A percentile compares a stretch with the other conserved stretches of the same genome.
Evolutionary conservation across 2,797 vertebrate species (phyloP).

Genomic region (Macropus fuliginosus): DNA sequence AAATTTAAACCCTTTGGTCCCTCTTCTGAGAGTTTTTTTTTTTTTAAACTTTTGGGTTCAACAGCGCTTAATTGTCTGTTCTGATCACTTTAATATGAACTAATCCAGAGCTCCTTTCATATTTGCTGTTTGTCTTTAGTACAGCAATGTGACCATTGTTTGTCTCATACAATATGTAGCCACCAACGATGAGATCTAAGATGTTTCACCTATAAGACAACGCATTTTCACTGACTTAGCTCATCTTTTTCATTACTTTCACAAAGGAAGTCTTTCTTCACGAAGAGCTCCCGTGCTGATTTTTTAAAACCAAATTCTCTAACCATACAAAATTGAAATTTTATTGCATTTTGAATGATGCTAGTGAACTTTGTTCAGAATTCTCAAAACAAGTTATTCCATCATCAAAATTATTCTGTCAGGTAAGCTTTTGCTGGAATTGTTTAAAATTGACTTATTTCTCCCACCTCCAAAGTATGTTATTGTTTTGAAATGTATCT

Average conservation of each 20-base stretch:
- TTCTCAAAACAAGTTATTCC: neutral
- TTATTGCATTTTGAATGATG: neutral
- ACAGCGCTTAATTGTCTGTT: neutral
- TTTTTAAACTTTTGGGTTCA: neutral
- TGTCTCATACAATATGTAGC: neutral
- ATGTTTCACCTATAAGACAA: neutral
- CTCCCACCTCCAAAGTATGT: neutral
- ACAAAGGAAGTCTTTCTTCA: neutral
- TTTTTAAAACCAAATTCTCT: neutral
- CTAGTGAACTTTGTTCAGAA: neutral
- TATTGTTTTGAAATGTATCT: neutral
- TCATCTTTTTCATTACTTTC: neutral
- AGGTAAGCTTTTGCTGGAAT: neutral
- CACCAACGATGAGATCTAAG: neutral
- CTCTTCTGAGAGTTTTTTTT: neutral
- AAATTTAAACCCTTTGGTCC: neutral
- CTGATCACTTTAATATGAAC: neutral
- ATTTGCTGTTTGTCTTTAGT: constrained; percentile 5
- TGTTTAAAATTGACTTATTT: neutral
- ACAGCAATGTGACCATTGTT: neutral
- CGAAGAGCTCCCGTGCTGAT: neutral
- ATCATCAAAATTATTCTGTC: neutral
- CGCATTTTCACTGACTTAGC: neutral
- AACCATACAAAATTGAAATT: neutral
- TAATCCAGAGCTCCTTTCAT: neutral